Evolutionary conservation across 2,888 invertebrate species (phyloP).

Genomic region (Galeopsomyia nigrocyanea): DNA sequence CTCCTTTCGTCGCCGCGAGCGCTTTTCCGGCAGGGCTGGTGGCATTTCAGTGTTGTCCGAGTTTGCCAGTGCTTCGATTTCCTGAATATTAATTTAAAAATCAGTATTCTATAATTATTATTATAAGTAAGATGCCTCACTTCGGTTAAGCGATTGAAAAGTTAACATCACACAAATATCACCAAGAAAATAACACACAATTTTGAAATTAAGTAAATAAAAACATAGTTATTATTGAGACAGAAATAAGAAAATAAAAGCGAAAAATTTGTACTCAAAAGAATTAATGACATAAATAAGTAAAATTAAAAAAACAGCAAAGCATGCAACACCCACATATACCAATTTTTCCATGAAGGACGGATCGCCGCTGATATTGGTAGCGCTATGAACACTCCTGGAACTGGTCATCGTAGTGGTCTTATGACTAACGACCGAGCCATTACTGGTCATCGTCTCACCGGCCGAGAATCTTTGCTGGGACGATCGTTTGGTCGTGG

Average conservation of each 20-base stretch:
- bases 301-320: conserved; percentile 45
- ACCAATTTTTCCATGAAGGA: conserved; percentile 64
- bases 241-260: conserved; percentile 4
- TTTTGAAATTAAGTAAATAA: too few relatives aligned
- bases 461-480: conserved; percentile 65
- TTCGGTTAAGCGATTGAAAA: not conserved
- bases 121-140: not conserved
- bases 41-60: conserved; percentile 64
- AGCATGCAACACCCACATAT: conserved; percentile 61
- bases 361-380: conserved; percentile 59
- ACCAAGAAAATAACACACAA: too few relatives aligned
- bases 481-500: conserved; percentile 72
- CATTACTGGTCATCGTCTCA: conserved; percentile 58
- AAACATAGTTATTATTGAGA: too few relatives aligned
- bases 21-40: conserved; percentile 77
- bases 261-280: too few relatives aligned
- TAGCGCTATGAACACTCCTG: conserved; percentile 60
- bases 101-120: not conserved
- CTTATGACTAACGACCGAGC: conserved; percentile 62
- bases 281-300: not conserved
- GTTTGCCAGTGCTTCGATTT: conserved; percentile 59
- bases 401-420: conserved; percentile 55
- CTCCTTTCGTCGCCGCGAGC: conserved; percentile 71
- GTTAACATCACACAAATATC: too few relatives aligned
- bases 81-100: conserved; percentile 52